Percentiles rank a stretch among this genome's conserved stretches.
Evolutionary conservation across 2,797 vertebrate genomes (phyloP).

Genomic region (Pristis pectinata): DNA sequence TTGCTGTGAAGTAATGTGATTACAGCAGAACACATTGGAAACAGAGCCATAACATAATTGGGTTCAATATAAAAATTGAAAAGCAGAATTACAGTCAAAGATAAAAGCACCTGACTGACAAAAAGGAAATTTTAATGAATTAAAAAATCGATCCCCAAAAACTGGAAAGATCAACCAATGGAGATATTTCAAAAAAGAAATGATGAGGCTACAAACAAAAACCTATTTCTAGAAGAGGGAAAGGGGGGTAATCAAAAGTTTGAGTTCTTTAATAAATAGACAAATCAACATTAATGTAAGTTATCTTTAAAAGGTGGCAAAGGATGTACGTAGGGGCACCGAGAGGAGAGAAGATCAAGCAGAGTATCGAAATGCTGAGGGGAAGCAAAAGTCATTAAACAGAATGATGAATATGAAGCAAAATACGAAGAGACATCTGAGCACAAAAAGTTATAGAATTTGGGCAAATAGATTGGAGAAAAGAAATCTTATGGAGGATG

Average conservation of each 20-base stretch:
- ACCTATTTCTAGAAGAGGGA: not conserved
- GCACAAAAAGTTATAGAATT: not conserved
- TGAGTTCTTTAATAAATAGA: not conserved
- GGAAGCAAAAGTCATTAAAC: not conserved
- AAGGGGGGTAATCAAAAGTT: not conserved
- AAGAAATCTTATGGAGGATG: not conserved
- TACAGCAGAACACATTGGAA: too few relatives aligned
- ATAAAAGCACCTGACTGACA: not conserved
- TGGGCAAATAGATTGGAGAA: not conserved
- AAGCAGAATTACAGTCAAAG: not conserved
- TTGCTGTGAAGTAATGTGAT: not conserved
- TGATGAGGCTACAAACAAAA: not conserved
- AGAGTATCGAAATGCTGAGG: not conserved
- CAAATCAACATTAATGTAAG: constrained; percentile 5
- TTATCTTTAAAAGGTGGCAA: not conserved
- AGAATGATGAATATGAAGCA: not conserved
- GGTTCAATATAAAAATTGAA: constrained; percentile 19
- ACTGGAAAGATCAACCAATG: not conserved
- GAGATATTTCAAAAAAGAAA: not conserved
- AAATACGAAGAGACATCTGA: not conserved
- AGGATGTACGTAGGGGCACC: not conserved
- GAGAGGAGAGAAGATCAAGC: not conserved
- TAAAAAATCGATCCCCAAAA: not conserved
- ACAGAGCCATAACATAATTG: not conserved
- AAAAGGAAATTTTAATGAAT: not conserved